phyloP scores from a whole-genome alignment of 2,113 vertebrate genomes.

The Nycticryphes semicollaris region DNA sequence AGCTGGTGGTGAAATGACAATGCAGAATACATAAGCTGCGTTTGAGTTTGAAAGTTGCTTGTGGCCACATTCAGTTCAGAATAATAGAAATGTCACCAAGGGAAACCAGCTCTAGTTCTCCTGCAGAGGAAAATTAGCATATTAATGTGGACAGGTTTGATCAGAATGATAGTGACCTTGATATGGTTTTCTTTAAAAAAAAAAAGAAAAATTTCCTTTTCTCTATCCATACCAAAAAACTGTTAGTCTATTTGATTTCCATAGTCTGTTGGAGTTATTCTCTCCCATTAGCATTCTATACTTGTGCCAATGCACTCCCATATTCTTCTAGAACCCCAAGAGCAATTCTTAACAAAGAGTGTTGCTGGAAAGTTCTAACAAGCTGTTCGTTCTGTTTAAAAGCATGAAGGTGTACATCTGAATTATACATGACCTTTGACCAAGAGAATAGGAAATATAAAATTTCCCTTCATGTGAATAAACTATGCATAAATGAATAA shows the following conservation, averaged over 20 bases:
- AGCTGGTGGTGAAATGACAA: neutral
- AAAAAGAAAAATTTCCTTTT: neutral
- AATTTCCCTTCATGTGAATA: neutral
- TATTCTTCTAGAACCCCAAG: neutral
- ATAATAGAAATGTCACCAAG: neutral
- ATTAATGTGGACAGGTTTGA: neutral
- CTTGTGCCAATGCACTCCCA: neutral
- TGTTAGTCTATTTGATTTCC: neutral
- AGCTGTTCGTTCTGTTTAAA: neutral
- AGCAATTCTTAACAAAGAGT: neutral
- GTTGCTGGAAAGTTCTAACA: neutral
- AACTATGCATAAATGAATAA: neutral
- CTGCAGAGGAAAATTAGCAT: neutral
- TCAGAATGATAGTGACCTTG: neutral
- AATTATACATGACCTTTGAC: neutral
- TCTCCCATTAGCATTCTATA: neutral
- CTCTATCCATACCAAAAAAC: neutral
- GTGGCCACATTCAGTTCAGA: neutral
- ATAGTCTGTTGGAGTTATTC: neutral
- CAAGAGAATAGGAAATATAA: neutral
- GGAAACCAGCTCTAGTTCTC: neutral
- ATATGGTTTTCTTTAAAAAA: neutral
- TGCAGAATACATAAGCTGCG: neutral
- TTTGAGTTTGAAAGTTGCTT: neutral
- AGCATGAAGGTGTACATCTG: neutral